Evolutionary conservation across 2,113 vertebrate species (phyloP).

Genomic region (Gnathonemus longibarbis): DNA sequence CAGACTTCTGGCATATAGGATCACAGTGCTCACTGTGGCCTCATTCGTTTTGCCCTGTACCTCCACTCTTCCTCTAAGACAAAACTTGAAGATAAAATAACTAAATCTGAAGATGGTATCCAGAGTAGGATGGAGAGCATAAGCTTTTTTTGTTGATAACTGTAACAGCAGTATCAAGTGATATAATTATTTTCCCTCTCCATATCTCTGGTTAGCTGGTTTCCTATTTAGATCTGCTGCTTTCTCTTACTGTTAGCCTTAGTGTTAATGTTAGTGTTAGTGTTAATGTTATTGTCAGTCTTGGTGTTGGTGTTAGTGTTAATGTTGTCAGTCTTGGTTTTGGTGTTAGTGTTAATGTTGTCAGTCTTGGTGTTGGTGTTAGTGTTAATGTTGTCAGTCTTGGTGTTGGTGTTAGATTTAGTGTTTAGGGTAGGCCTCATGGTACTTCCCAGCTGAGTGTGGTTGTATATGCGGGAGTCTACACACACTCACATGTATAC

Average conservation of each 20-base stretch:
- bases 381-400: background rate
- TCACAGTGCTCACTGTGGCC: slow-evolving; percentile 44
- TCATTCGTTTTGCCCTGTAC: background rate
- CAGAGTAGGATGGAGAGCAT: background rate
- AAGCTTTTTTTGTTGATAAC: background rate
- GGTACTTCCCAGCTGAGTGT: background rate
- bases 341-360: background rate
- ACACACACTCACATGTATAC: background rate
- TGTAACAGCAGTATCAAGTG: background rate
- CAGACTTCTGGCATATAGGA: slow-evolving; percentile 56
- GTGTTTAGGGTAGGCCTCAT: background rate
- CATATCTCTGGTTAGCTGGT: background rate
- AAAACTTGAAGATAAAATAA: background rate
- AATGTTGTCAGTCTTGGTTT: background rate
- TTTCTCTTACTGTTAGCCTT: background rate
- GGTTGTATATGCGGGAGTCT: background rate
- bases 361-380: background rate
- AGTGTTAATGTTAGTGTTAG: background rate
- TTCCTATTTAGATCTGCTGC: background rate
- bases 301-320: background rate
- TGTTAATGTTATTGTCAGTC: background rate
- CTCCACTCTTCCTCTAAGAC: slow-evolving; percentile 24
- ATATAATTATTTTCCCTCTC: background rate
- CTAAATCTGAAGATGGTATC: background rate
- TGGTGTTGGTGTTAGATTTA: background rate